Conservation (phyloP, 2,113 vertebrate species). For the Oxygymnocypris stewartii region DNA sequence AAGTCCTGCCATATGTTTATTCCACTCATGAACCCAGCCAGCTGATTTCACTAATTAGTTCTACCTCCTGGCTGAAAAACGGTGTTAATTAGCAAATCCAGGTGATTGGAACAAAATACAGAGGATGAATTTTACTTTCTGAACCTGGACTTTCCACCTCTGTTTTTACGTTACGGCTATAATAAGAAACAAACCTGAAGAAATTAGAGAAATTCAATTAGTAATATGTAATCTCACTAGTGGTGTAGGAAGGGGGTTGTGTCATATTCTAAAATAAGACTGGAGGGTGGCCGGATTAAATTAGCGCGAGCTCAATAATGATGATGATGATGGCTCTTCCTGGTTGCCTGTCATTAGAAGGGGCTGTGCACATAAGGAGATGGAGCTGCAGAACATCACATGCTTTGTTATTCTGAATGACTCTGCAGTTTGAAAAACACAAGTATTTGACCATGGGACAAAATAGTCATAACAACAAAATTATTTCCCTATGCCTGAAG, state of each 20-base stretch:
- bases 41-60: too few relatives aligned
- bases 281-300: conserved; percentile 62
- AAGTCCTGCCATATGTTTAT: too few relatives aligned
- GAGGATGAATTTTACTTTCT: too few relatives aligned
- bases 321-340: conserved; percentile 59
- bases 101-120: too few relatives aligned
- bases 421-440: neutral
- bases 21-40: too few relatives aligned
- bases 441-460: neutral
- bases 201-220: conserved; percentile 55
- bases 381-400: conserved; percentile 25
- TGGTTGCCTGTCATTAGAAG: conserved; percentile 57
- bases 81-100: too few relatives aligned
- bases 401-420: conserved; percentile 24
- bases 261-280: conserved; percentile 70
- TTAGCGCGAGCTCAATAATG: conserved; percentile 62
- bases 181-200: conserved; percentile 17
- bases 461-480: neutral
- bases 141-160: too few relatives aligned
- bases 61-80: too few relatives aligned
- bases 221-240: neutral
- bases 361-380: conserved; percentile 46
- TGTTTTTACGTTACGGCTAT: conserved; percentile 3
- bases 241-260: conserved; percentile 42
- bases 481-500: conserved; percentile 16